Evolutionary conservation across 2,113 vertebrate genomes (phyloP).

Genomic region (Mormoops blainvillei): DNA sequence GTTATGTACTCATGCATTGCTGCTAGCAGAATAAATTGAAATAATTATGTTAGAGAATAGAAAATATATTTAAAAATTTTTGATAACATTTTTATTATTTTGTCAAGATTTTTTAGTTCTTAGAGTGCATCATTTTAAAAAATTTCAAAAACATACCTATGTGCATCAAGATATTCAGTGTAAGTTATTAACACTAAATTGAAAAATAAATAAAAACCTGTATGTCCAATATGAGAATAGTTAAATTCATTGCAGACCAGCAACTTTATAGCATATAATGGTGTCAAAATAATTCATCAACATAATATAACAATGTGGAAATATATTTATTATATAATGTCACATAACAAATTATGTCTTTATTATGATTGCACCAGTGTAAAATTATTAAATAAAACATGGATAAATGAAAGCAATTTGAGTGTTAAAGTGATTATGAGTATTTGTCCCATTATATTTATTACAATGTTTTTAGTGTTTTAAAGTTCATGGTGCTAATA

Average conservation of each 20-base stretch:
- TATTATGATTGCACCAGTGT: not conserved
- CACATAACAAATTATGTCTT: not conserved
- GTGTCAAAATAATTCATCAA: not conserved
- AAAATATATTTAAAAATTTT: not conserved
- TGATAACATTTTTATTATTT: not conserved
- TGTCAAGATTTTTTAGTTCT: not conserved
- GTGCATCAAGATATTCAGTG: not conserved
- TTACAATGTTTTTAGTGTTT: not conserved
- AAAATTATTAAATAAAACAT: not conserved
- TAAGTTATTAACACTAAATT: not conserved
- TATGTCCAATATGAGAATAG: not conserved
- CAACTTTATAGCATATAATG: not conserved
- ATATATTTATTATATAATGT: not conserved
- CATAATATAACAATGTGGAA: not conserved
- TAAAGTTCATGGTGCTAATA: not conserved
- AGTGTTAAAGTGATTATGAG: not conserved
- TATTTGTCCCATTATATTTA: not conserved
- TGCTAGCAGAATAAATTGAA: not conserved
- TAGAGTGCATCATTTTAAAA: not conserved
- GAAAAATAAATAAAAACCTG: slow-evolving; percentile 5
- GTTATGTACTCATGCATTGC: not conserved
- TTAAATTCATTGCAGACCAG: not conserved
- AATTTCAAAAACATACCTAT: not conserved
- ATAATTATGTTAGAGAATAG: not conserved
- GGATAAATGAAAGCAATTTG: not conserved